These are phyloP conservation scores for Galerucella calmariensis DNA, from an alignment of 2,888 invertebrate species.

Conservation along the genomic window DNA sequence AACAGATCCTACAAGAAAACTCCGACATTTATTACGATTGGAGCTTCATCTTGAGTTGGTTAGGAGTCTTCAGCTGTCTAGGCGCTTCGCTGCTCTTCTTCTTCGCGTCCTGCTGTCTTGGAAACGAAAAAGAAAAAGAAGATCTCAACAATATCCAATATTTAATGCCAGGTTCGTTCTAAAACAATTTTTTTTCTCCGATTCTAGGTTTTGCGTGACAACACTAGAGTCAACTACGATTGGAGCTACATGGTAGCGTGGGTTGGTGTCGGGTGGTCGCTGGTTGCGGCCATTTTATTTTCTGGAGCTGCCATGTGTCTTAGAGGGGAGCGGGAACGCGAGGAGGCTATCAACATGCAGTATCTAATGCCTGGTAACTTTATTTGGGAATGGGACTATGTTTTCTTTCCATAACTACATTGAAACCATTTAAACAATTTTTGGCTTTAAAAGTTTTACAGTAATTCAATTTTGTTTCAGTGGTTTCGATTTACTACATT, in stretches of 20 bases:
- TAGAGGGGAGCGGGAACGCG: constrained; percentile 91
- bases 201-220: constrained; percentile 84
- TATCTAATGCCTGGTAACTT: constrained; percentile 94
- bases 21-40: constrained; percentile 82
- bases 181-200: constrained; percentile 38
- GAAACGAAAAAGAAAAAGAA: constrained; percentile 80
- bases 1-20: constrained; percentile 78
- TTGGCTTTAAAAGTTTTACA: too few relatives aligned
- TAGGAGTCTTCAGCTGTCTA: constrained; percentile 81
- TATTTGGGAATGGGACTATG: constrained; percentile 25
- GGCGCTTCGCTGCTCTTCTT: constrained; percentile 82
- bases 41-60: constrained; percentile 88
- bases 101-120: constrained; percentile 81
- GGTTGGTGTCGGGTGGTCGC: constrained; percentile 93
- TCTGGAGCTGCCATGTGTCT: constrained; percentile 95
- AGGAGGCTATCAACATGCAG: constrained; percentile 97
- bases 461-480: constrained; percentile 4
- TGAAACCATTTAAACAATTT: not conserved
- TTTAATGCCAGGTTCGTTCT: constrained; percentile 82
- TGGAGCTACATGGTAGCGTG: constrained; percentile 98
- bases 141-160: constrained; percentile 85
- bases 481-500: not conserved
- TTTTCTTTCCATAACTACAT: not conserved
- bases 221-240: constrained; percentile 88
- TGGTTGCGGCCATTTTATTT: constrained; percentile 91